Base-by-base conservation (phyloP, 2,888 invertebrate genomes). In the Boloria euphrosyne region DNA sequence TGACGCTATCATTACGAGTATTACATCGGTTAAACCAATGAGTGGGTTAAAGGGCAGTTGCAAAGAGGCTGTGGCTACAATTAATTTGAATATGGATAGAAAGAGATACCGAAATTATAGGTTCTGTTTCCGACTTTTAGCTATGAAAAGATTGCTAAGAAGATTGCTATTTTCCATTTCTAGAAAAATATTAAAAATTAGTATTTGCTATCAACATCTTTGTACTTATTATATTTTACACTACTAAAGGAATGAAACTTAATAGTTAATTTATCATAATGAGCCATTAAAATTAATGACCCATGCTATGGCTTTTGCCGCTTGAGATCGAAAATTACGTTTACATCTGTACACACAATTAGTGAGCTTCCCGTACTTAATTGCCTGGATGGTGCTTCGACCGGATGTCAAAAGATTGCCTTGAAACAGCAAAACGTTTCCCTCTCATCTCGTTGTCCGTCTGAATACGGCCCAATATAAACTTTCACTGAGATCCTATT, bases 381-480 rank as follows among this genome's bases (percentile, higher is more conserved):
- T 90, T 91, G 91, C 87, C 79, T 78, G 81, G 80, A 84, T 84
- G 81, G 84, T 82, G 84, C 82, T 81, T 80, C 80, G 76, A 76
- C 85, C 89, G 91, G 91, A 91, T 86, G 86, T 81, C 83, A 80
- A 86, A 90, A 90, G 91, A 92, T 90, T 90, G 90, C 87, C 76
- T 83, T 83, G 82, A 82, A 87, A 89, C 83, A 87, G 86, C 80
- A 76, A 82, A 70, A 80, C 80, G 77, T 75, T 82, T 78, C 71
- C 67, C 69, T 70, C 61, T 67, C 61, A 73, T 71, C 68, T 67
- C 67, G 70, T 65, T 68, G 68, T 70, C 70, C 63, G 62, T 67
- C 65, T 70, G 60, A 49, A 64, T 67, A 63, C 47, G 66, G 58
- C 58, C 66, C 64, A 47, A 70, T 66, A 68, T 66, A 66, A 70